Base-by-base conservation (phyloP, 2,797 vertebrate species). In the Sebastes reedi region DNA sequence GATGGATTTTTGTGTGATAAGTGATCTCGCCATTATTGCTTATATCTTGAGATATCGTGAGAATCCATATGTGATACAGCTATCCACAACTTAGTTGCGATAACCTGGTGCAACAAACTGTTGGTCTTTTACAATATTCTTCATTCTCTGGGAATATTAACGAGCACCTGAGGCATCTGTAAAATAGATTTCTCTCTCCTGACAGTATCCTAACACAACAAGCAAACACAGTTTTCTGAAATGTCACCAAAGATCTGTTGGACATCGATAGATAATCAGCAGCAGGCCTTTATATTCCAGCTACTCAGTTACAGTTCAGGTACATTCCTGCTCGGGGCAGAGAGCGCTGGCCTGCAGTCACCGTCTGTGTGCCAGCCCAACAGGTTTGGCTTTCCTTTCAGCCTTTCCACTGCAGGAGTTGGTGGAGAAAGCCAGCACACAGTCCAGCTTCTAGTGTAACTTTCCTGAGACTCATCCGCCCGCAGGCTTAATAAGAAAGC, bases 301-400 rank as follows among this genome's bases (percentile, higher is more conserved):
- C 18, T 77, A 62, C 25, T 58, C 66, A 62, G 67, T 1, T 42
- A 67, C 36, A 67, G 24, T 66, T 69, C 27, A 64, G 59, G 34
- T 65, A 32, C 67, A 77, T 78, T 84, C 65, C 67, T 84, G 67
- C 61, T 68, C 1, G 24, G 58, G 58, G 77, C 76, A 79, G 61
- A 73, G 13, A 72, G 52, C 22, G 34, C 25, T 58, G 27, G 20
- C 50, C 80, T 71, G 70, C 60, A 83, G 67, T 65, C 70, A 25
- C 64, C 68, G 27, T 64, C 55, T 72, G 79, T 71, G 61, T 64
- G 58, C 36, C 66, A n/a, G 72, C 58, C 60, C 67, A 62, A 87
- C 80, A 77, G 78, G 78, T 81, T 68, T 74, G 61, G 58, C 79
- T 83, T 78, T 67, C 59, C 39, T 81, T 68, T 75, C 71, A 68